A percentile compares a stretch with the other conserved stretches of the same genome.
Evolutionary conservation across 2,113 vertebrate species (phyloP).

Genomic region (Plestiodon gilberti): DNA sequence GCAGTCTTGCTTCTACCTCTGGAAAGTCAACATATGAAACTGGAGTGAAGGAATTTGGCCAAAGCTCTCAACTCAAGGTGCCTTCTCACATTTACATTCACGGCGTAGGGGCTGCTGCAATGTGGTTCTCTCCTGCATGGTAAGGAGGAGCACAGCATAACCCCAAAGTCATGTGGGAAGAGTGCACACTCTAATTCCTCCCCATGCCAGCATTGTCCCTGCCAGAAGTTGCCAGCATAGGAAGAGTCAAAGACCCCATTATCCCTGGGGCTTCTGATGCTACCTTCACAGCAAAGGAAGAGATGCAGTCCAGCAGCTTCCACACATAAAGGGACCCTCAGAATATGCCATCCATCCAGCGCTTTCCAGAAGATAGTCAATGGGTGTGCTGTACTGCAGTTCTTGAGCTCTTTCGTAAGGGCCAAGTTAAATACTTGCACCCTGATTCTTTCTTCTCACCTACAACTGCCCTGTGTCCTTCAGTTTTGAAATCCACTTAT

Average conservation of each 20-base stretch:
- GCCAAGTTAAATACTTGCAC: not conserved
- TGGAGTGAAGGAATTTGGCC: not conserved
- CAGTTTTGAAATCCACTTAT: slow-evolving; percentile 4
- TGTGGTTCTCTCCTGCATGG: not conserved
- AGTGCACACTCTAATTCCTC: not conserved
- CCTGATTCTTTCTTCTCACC: not conserved
- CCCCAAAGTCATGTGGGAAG: not conserved
- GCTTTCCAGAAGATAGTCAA: not conserved
- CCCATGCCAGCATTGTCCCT: not conserved
- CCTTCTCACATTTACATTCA: not conserved
- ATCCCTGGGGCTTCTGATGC: not conserved
- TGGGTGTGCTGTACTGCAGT: not conserved
- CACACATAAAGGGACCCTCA: no score
- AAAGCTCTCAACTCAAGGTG: not conserved
- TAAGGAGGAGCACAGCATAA: not conserved
- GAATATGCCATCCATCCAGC: no score
- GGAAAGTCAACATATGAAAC: not conserved
- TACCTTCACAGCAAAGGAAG: not conserved
- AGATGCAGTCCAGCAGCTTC: no score
- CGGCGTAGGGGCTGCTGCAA: not conserved
- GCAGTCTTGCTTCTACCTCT: not conserved
- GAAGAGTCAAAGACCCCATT: not conserved
- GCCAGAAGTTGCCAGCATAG: not conserved
- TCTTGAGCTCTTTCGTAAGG: not conserved
- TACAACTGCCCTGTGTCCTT: not conserved